Base-by-base conservation (phyloP, 2,888 invertebrate genomes). In the Drosophila nigricruria region DNA sequence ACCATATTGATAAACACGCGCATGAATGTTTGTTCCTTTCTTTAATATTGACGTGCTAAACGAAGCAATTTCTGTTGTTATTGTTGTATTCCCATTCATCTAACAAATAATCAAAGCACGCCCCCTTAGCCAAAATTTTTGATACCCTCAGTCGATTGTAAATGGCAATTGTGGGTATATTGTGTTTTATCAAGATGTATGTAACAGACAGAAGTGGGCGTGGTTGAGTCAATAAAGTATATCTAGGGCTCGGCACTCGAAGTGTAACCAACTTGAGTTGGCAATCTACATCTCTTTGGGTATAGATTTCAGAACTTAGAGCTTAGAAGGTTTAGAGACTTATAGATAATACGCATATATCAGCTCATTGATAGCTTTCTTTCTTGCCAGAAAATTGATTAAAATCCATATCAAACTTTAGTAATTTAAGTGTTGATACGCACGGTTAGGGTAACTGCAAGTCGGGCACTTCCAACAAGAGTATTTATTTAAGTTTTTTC, bases 41-140 rank as follows among this genome's bases (percentile, higher is more conserved):
- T 58, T 76, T 59, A 77, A 66, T 77, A 73, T 73, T 61, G 58
- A 67, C 59, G 74, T 74, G 79, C 67, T 77, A 81, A 81, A 71
- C 56, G 70, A 81, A 74, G 57, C 59, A 32, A 38, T 52, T 43
- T 43, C 6, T 23, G 25, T 16, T 20, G 16, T 38, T 43, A n/a
- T 34, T 57, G 8, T 20, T n/a, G 23, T 54, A 16, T 30, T 23
- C 43, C 43, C 23, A 43, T 57, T 43, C 20, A 63, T 10, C 20
- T n/a, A 47, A 23, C 8, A 45, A 62, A 47, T 47, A 58, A 38
- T 27, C 30, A 45, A 63, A 58, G 45, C 62, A 62, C 59, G 45
- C 65, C 38, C 53, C 45, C 40, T 42, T 25, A 16, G 30, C 9
- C 32, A 56, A 40, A 56, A 42, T 36, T 52, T 8, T 10, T 2